Conservation (phyloP, 1,140 invertebrate genomes). For the Drosophila tristis region DNA sequence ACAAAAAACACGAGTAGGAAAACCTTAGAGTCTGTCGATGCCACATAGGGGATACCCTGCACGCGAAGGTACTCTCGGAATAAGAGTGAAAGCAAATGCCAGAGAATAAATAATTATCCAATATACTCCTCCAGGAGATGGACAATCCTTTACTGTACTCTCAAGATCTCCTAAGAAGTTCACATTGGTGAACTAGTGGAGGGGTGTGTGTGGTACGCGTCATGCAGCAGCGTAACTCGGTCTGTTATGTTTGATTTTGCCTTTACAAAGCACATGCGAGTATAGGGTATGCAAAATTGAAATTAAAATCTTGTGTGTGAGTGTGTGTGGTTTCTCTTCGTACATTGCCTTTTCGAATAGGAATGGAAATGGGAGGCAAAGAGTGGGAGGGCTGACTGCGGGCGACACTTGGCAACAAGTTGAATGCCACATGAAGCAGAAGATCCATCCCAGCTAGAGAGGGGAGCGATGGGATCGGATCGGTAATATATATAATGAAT, state of each 20-base stretch:
- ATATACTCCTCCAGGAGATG: no score
- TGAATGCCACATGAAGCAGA: constrained; percentile 47
- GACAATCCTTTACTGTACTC: no score
- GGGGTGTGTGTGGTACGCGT: no score
- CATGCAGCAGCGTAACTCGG: no score
- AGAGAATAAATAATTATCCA: no score
- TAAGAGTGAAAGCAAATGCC: no score
- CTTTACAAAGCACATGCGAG: no score
- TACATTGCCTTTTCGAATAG: constrained; percentile 38
- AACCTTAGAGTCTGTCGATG: neutral
- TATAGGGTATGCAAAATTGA: constrained; percentile 19
- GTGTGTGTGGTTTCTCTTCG: constrained; percentile 13
- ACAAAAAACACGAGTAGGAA: constrained; percentile 45
- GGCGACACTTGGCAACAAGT: constrained; percentile 70
- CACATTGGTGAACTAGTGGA: no score
- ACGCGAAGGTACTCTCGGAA: neutral
- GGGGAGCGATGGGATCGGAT: constrained; percentile 33
- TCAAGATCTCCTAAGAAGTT: no score
- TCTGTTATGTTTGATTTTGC: no score
- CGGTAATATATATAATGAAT: constrained; percentile 22
- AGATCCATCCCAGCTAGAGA: constrained; percentile 26
- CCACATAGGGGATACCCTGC: constrained; percentile 5
- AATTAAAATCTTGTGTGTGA: constrained; percentile 27
- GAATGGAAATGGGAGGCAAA: no score
- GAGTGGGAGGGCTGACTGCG: constrained; percentile 25